These are phyloP conservation scores for Mastacembelus armatus DNA, from an alignment of 2,797 vertebrate genomes.

Conservation along the genomic window DNA sequence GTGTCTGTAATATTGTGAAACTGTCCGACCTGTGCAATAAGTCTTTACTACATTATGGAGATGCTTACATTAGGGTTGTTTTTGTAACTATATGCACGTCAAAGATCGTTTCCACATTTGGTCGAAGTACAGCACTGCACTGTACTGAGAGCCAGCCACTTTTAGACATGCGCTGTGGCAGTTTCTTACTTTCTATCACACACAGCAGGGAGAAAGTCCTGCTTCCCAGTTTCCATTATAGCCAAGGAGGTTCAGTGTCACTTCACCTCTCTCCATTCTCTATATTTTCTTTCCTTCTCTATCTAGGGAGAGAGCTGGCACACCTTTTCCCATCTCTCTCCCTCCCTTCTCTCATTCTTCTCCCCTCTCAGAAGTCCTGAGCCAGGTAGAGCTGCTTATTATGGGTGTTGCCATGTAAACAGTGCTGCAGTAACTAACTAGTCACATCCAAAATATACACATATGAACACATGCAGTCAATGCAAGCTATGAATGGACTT, in stretches of 20 bases:
- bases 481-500: constrained; percentile 16
- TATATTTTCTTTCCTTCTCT: neutral
- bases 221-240: constrained; percentile 42
- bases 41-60: constrained; percentile 7
- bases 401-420: constrained; percentile 68
- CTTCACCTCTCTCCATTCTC: neutral
- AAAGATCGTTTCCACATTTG: constrained; percentile 14
- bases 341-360: constrained; percentile 19
- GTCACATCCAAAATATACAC: constrained; percentile 56
- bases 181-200: constrained; percentile 5
- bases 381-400: constrained; percentile 62
- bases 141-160: constrained; percentile 20
- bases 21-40: constrained; percentile 6
- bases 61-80: neutral
- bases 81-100: neutral
- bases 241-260: constrained; percentile 8
- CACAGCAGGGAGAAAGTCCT: constrained; percentile 26
- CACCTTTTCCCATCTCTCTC: constrained; percentile 19
- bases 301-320: constrained; percentile 14
- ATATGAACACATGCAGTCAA: constrained; percentile 23
- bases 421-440: constrained; percentile 45
- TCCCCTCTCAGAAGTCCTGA: constrained; percentile 22
- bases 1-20: constrained; percentile 7
- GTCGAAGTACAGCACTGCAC: constrained; percentile 15
- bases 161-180: too few relatives aligned